A percentile compares a stretch with the other conserved stretches of the same genome.
These are phyloP conservation scores for Pantherophis alleghaniensis DNA, from an alignment of 2,797 vertebrate species.

Conservation along the genomic window DNA sequence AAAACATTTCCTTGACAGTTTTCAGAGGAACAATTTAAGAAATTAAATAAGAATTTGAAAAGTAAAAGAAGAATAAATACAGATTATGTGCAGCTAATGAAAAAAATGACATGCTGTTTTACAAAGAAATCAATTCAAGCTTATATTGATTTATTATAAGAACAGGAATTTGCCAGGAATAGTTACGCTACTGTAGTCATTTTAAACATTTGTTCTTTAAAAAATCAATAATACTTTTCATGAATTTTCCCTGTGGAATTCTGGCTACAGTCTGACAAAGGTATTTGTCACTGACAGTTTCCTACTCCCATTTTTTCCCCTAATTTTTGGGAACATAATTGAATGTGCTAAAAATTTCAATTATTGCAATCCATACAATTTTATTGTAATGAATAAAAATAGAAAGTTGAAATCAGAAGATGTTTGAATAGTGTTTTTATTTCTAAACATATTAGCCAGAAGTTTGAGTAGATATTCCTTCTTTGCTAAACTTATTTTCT, in stretches of 20 bases:
- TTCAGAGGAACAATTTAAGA: neutral
- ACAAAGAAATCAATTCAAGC: slow-evolving; percentile 40
- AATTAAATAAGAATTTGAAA: neutral
- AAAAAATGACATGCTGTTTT: slow-evolving; percentile 25
- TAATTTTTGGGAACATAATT: neutral
- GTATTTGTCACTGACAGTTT: slow-evolving; percentile 48
- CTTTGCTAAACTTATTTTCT: neutral
- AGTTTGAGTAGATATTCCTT: neutral
- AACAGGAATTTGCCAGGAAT: slow-evolving; percentile 30
- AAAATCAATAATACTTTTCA: slow-evolving; percentile 48
- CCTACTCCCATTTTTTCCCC: neutral
- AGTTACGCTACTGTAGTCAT: slow-evolving; percentile 36
- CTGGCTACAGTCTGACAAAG: slow-evolving; percentile 51
- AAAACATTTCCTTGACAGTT: neutral
- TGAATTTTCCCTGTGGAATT: slow-evolving; percentile 50
- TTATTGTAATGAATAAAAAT: neutral
- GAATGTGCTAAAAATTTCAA: slow-evolving; percentile 54
- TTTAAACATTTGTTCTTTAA: slow-evolving; percentile 42
- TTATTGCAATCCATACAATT: neutral
- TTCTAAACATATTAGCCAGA: neutral
- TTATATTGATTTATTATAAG: slow-evolving; percentile 43
- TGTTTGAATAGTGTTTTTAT: neutral
- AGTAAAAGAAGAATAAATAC: neutral
- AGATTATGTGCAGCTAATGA: neutral
- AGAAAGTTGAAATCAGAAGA: neutral